Conservation (phyloP, 2,888 invertebrate species). For the Pandemis cinnamomeana region DNA sequence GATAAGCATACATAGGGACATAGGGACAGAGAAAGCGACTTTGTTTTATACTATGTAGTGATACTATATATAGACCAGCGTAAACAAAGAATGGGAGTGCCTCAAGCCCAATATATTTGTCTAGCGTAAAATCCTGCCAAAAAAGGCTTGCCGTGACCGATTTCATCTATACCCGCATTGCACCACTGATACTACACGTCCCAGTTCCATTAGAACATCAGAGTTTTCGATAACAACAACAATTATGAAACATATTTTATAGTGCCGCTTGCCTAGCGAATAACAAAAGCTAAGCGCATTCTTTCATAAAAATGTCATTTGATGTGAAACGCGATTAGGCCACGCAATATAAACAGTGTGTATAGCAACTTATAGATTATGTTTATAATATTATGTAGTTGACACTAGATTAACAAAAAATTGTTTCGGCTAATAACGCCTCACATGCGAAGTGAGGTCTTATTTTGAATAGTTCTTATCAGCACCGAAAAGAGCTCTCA, state of each 20-base stretch:
- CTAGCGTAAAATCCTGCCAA: not conserved
- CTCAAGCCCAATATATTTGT: too few species aligned
- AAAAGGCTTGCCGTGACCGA: conserved; percentile 12
- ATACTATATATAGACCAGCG: too few species aligned
- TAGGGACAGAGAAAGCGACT: too few species aligned
- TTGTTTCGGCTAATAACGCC: too few species aligned
- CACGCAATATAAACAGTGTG: not conserved
- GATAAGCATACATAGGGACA: too few species aligned
- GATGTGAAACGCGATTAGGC: conserved; percentile 24
- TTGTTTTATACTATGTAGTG: too few species aligned
- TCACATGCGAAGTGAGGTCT: too few species aligned
- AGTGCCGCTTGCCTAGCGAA: conserved; percentile 28
- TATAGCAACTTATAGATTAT: not conserved
- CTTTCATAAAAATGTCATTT: conserved; percentile 13
- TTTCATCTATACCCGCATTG: conserved; percentile 34
- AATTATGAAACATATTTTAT: conserved; percentile 10
- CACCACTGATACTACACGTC: conserved; percentile 23
- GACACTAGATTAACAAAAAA: too few species aligned
- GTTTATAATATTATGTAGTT: too few species aligned
- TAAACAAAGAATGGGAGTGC: too few species aligned
- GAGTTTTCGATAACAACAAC: conserved; percentile 18
- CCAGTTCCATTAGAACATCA: conserved; percentile 22
- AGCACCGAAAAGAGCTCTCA: too few species aligned
- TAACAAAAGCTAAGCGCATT: conserved; percentile 23
- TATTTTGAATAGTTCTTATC: too few species aligned